Evolutionary conservation across 2,113 vertebrate genomes (phyloP).

Genomic region (Colossoma macropomum): DNA sequence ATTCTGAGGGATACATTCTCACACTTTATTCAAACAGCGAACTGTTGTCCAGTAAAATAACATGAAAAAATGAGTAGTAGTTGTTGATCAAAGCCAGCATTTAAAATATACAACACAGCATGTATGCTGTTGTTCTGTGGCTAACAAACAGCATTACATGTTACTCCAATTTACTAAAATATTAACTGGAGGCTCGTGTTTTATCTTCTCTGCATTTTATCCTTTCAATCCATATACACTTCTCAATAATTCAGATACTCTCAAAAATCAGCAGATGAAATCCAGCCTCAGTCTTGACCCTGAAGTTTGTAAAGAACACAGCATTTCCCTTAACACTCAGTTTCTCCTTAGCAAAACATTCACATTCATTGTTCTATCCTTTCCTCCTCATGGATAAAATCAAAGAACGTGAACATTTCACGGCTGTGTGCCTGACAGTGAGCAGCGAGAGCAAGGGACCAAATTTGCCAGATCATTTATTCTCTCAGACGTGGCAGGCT

Average conservation of each 20-base stretch:
- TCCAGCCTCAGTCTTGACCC: background rate
- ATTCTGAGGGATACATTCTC: no score
- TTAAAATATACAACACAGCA: background rate
- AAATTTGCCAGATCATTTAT: constrained; percentile 40
- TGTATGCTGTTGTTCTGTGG: no score
- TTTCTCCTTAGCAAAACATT: constrained; percentile 24
- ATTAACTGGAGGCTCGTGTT: background rate
- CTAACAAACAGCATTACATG: background rate
- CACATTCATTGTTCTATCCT: background rate
- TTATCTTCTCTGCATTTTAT: background rate
- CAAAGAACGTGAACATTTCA: constrained; percentile 13
- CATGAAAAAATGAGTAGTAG: no score
- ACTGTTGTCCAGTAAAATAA: no score
- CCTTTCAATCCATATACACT: background rate
- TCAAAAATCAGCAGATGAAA: background rate
- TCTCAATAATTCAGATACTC: background rate
- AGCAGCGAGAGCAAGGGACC: constrained; percentile 8
- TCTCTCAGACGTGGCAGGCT: constrained; percentile 36
- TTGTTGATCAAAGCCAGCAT: background rate
- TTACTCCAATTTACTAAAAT: background rate
- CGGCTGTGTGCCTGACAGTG: constrained; percentile 23
- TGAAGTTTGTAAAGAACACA: background rate
- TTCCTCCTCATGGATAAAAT: constrained; percentile 27
- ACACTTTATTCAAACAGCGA: no score
- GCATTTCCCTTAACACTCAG: background rate